Conservation (phyloP, 2,888 invertebrate genomes). For the Oscheius sp. region DNA sequence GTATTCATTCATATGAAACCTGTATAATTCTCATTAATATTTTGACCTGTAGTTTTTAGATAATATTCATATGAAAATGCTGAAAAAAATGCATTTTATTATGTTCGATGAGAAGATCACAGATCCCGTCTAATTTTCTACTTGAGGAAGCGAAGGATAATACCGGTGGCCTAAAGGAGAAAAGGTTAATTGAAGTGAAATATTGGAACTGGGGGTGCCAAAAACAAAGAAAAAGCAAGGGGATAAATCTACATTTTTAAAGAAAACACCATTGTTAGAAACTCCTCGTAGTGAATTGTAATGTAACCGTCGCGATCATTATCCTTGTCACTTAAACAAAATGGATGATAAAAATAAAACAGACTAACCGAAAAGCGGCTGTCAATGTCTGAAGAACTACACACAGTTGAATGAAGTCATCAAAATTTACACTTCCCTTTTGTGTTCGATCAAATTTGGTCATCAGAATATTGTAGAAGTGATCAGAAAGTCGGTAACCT, state of each 20-base stretch:
- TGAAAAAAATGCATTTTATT: too few species aligned
- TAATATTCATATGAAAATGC: too few species aligned
- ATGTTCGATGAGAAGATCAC: too few species aligned
- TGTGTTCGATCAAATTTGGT: constrained; percentile 93
- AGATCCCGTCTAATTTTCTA: too few species aligned
- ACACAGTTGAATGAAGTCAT: constrained; percentile 95
- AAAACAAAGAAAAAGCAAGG: not conserved
- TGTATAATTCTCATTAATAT: too few species aligned
- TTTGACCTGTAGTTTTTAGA: too few species aligned
- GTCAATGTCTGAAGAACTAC: constrained; percentile 71
- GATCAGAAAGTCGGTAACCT: constrained; percentile 81
- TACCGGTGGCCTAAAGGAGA: constrained; percentile 11
- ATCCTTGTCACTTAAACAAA: constrained; percentile 76
- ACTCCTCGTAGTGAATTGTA: constrained; percentile 84
- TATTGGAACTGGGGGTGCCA: not conserved
- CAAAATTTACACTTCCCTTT: constrained; percentile 89
- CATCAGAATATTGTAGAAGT: constrained; percentile 82
- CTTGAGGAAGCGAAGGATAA: constrained; percentile 14
- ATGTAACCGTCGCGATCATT: constrained; percentile 83
- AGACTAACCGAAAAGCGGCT: constrained; percentile 81
- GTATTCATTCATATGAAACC: too few species aligned
- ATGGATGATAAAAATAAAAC: not conserved
- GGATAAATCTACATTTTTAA: constrained; percentile 61
- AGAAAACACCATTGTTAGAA: constrained; percentile 84
- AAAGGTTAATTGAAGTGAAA: not conserved